Base-by-base conservation (phyloP, 2,797 vertebrate species). In the Periophthalmus magnuspinnatus region DNA sequence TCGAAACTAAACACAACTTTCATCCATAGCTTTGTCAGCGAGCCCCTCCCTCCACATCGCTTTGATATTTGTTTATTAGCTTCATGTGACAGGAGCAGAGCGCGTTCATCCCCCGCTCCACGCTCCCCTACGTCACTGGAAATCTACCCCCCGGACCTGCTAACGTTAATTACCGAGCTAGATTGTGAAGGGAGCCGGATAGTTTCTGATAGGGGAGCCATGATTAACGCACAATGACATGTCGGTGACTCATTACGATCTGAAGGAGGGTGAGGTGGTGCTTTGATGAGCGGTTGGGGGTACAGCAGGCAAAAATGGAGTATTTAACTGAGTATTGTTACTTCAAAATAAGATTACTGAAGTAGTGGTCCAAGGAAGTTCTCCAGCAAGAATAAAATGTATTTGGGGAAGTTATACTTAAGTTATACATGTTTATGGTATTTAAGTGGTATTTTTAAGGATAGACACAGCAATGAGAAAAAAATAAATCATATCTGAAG, bases 191-290 rank as follows among this genome's bases (percentile, higher is more conserved):
- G 86, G 89, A 92, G 88, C 90, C 83, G 13, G 11, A 5, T 14
- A 85, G 90, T 92, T 92, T 91, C 87, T 83, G 84, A 91, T 81
- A 88, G 87, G 72, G 80, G 82, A 81, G 80, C 68, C 75, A 84
- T 92, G 91, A 93, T 91, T 89, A 93, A 93, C 92, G 90, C 75
- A 67, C 84, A 81, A 87, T 92, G 93, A 93, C 93, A 93, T 84
- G 84, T 91, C 88, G 92, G 86, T 91, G 90, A 91, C 91, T 93
- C 75, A 59, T 89, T 45, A 14, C 41, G 41, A 41, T 45, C 45
- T 16, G 41, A 45, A 45, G 13, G 41, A 1, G 2, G 41, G 41
- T 1, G 83, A 87, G 56, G 59, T 2, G 19, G n/a, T n/a, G 17
- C 14, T 59, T 34, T 1, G 14, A 14, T 41, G 38, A 41, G 38